Conservation (phyloP, 2,888 invertebrate species). For the Mythimna pallens region DNA sequence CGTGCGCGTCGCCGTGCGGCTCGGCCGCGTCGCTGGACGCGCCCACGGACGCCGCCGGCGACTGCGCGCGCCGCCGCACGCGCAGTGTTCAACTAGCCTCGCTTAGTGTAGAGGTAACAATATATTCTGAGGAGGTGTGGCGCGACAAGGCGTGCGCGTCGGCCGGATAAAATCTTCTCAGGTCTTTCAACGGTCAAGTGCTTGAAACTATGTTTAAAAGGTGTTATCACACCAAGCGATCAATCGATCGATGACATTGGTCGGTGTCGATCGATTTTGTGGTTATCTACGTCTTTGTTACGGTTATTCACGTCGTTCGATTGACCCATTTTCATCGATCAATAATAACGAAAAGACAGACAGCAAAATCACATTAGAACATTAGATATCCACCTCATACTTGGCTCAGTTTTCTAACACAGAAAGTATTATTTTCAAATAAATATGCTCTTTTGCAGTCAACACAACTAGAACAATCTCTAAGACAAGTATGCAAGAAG, state of each 20-base stretch:
- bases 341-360: too few species aligned
- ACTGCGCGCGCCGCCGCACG: constrained; percentile 72
- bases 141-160: too few species aligned
- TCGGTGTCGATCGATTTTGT: neutral
- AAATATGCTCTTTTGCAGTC: constrained; percentile 68
- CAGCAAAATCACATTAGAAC: too few species aligned
- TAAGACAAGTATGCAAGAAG: constrained; percentile 76
- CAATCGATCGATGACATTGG: neutral
- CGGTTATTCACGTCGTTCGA: too few species aligned
- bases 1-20: constrained; percentile 75
- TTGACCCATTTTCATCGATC: too few species aligned
- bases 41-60: constrained; percentile 76
- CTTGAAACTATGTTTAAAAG: neutral
- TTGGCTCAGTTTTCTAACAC: too few species aligned
- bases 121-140: too few species aligned
- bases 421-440: constrained; percentile 6
- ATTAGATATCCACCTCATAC: too few species aligned
- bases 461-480: constrained; percentile 76
- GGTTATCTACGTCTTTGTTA: too few species aligned
- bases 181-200: neutral
- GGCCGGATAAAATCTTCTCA: neutral
- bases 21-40: constrained; percentile 75
- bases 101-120: constrained; percentile 45
- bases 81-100: constrained; percentile 80
- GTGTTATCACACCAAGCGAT: neutral